phyloP scores from a whole-genome alignment of 2,888 invertebrate species.

The Leucophora obtusa region DNA sequence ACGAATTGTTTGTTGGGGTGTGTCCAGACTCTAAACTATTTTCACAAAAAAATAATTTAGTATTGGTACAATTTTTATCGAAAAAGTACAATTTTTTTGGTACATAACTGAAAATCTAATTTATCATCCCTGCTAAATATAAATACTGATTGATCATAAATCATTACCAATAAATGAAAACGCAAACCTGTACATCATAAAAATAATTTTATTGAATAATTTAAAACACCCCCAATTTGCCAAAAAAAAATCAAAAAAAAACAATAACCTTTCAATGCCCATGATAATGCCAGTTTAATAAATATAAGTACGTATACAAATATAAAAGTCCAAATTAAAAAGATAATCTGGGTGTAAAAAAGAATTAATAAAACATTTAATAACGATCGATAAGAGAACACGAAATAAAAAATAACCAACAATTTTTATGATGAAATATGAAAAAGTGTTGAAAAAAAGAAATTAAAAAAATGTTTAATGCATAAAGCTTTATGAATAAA shows the following conservation, averaged over 20 bases:
- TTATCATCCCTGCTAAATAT: too few relatives aligned
- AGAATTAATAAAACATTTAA: conserved; percentile 63
- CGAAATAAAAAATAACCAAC: conserved; percentile 32
- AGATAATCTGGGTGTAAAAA: conserved; percentile 53
- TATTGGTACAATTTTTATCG: too few relatives aligned
- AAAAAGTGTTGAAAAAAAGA: conserved; percentile 50
- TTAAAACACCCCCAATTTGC: conserved; percentile 57
- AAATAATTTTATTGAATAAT: conserved; percentile 54
- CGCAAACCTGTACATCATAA: conserved; percentile 10
- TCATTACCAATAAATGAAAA: not conserved
- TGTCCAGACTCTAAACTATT: too few relatives aligned
- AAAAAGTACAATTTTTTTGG: too few relatives aligned
- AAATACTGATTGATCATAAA: not conserved
- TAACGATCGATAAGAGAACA: conserved; percentile 50
- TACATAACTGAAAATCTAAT: too few relatives aligned
- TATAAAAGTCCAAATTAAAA: conserved; percentile 58
- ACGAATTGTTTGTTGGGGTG: too few relatives aligned
- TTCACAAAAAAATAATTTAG: too few relatives aligned
- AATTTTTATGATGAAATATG: conserved; percentile 44
- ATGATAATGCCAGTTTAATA: not conserved
- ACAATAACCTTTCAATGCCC: not conserved
- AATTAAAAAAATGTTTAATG: conserved; percentile 23
- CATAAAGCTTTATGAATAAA: conserved; percentile 43
- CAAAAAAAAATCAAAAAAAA: conserved; percentile 2
- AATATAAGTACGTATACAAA: too few relatives aligned